Conservation (phyloP, 2,888 invertebrate genomes). For the Phalera bucephala region DNA sequence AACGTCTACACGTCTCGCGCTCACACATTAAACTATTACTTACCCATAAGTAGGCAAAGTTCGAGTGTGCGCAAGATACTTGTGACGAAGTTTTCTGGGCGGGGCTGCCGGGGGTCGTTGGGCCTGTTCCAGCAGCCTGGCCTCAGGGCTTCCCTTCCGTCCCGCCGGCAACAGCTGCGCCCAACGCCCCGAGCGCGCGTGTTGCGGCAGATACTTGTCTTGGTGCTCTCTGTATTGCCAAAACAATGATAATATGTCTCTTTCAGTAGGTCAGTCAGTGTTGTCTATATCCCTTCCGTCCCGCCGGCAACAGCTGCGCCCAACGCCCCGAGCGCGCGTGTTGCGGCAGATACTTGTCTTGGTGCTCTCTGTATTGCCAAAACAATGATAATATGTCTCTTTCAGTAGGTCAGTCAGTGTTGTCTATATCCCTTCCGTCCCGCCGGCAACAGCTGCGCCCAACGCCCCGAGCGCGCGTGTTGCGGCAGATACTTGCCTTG, state of each 20-base stretch:
- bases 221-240: constrained; percentile 85
- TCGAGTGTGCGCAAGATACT: constrained; percentile 96
- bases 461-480: constrained; percentile 88
- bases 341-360: constrained; percentile 89
- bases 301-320: constrained; percentile 86
- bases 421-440: constrained; percentile 92
- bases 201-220: constrained; percentile 89
- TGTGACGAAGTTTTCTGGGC: constrained; percentile 91
- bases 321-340: constrained; percentile 89
- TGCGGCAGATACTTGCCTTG: constrained; percentile 90
- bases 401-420: too few species aligned
- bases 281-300: constrained; percentile 91
- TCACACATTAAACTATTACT: too few species aligned
- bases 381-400: too few species aligned
- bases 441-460: constrained; percentile 86
- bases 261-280: too few species aligned
- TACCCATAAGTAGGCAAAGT: constrained; percentile 95
- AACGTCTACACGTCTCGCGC: too few species aligned
- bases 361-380: constrained; percentile 83
- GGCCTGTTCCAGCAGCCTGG: constrained; percentile 92
- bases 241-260: too few species aligned
- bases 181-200: constrained; percentile 88
- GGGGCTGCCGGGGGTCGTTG: constrained; percentile 93
- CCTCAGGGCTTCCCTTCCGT: constrained; percentile 93
- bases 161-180: constrained; percentile 87